phyloP scores from a whole-genome alignment of 2,797 vertebrate species.

The Chelon auratus region DNA sequence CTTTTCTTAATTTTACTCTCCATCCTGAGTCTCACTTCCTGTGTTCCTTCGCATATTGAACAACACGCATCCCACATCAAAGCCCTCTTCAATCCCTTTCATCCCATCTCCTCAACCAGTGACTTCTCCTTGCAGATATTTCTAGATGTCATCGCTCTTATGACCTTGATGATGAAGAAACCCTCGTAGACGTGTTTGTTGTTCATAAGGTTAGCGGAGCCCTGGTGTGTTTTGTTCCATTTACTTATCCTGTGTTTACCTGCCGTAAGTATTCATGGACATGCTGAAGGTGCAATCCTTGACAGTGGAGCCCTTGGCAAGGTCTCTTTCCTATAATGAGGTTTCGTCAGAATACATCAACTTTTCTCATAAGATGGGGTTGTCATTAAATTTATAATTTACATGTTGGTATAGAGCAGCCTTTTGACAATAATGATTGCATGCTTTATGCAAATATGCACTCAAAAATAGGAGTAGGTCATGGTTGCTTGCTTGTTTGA shows the following conservation, averaged over 20 bases:
- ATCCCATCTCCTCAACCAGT: neutral
- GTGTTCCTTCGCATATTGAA: too few species aligned
- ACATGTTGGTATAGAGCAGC: slow-evolving; percentile 10
- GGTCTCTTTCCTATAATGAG: slow-evolving; percentile 19
- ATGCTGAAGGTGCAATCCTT: slow-evolving; percentile 13
- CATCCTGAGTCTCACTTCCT: too few species aligned
- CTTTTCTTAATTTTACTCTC: too few species aligned
- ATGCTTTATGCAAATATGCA: slow-evolving; percentile 8
- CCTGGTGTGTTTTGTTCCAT: slow-evolving; percentile 20
- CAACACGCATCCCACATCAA: too few species aligned
- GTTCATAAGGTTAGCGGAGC: neutral
- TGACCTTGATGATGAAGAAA: slow-evolving; percentile 1
- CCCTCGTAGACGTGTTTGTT: neutral
- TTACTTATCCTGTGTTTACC: slow-evolving; percentile 13
- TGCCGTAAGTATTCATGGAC: slow-evolving; percentile 1
- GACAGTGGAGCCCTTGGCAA: slow-evolving; percentile 22
- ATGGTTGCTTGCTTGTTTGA: neutral
- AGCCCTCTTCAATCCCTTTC: too few species aligned
- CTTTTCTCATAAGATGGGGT: slow-evolving; percentile 13
- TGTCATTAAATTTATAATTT: slow-evolving; percentile 27
- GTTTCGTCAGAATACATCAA: slow-evolving; percentile 3
- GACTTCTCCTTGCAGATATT: neutral
- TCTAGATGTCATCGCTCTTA: neutral
- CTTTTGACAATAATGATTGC: slow-evolving; percentile 25
- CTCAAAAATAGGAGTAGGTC: neutral